Evolutionary conservation across 2,113 vertebrate species (phyloP).

Genomic region (Campylomormyrus tamandua): DNA sequence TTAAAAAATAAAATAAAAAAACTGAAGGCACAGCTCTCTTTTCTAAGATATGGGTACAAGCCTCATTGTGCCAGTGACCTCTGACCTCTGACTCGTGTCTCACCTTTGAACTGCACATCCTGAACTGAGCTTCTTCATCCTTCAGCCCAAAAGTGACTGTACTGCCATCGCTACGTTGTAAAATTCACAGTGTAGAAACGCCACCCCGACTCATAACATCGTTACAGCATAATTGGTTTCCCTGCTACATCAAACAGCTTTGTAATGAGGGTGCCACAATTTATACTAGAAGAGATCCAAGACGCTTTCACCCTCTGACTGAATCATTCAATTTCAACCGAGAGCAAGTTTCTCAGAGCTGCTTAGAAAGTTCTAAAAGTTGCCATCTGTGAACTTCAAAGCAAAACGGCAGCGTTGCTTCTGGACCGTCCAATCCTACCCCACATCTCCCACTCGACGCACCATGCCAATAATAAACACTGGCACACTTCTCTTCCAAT

Average conservation of each 20-base stretch:
- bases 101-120: neutral
- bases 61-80: neutral
- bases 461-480: neutral
- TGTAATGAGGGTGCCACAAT: neutral
- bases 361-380: slow-evolving; percentile 35
- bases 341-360: slow-evolving; percentile 67
- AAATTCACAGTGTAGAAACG: neutral
- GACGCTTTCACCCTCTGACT: neutral
- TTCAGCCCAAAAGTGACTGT: neutral
- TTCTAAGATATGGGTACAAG: neutral
- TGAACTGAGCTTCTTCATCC: neutral
- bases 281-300: neutral
- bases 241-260: neutral
- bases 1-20: neutral
- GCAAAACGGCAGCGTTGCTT: neutral
- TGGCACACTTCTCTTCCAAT: neutral
- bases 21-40: neutral
- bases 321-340: slow-evolving; percentile 56
- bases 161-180: neutral
- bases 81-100: neutral
- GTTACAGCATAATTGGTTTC: neutral
- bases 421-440: neutral
- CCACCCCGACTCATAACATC: neutral
- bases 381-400: neutral
- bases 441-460: neutral